Evolutionary conservation across 2,797 vertebrate genomes (phyloP), one percentile per base, ranked within the genome.

Genomic region (Squalus acanthias): DNA sequence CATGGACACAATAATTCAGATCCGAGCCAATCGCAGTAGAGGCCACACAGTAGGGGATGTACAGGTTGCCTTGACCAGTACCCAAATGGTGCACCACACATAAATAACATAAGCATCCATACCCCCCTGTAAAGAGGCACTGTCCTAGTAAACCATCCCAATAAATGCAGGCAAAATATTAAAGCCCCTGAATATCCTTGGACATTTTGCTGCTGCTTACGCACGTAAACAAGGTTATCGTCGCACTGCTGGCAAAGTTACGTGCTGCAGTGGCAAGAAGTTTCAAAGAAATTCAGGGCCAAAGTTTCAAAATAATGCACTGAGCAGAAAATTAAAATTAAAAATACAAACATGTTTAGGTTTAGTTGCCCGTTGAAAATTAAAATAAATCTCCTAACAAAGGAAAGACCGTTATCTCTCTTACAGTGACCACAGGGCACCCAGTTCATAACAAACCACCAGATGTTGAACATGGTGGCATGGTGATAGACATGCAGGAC

Each of bases 371-470:
- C 94, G 60, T 95, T 74, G 26, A 74, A 74, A 95, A 24, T 24
- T 53, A 50, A 95, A 95, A 53, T 17, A 95, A 95, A 57, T 29
- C 94, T 74, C 69, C 46, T 57, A 57, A 69, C 8, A 67, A 95
- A 24, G 15, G 69, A 94, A 95, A 95, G 94, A 87, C 60, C 9
- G 82, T 96, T 57, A 57, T 74, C 70, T 76, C 46, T 74, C 99
- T 99, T 97, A 99, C 99, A 99, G 96, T 99, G 99, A 97, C 99
- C 99, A 94, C 99, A 99, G 96, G 99, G 99, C 97, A 99, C 98
- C 99, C 99, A 99, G 98, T 99, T 99, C 99, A 99, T 99, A 96
- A 99, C 99, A 76, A 99, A 99, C 99, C 99, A 99, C 99, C 99
- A 99, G 97, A 99, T 99, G 97, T 99, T 99, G 95, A 98, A 97